Conservation (phyloP, 2,888 invertebrate species). For the Caenorhabditis virilis region DNA sequence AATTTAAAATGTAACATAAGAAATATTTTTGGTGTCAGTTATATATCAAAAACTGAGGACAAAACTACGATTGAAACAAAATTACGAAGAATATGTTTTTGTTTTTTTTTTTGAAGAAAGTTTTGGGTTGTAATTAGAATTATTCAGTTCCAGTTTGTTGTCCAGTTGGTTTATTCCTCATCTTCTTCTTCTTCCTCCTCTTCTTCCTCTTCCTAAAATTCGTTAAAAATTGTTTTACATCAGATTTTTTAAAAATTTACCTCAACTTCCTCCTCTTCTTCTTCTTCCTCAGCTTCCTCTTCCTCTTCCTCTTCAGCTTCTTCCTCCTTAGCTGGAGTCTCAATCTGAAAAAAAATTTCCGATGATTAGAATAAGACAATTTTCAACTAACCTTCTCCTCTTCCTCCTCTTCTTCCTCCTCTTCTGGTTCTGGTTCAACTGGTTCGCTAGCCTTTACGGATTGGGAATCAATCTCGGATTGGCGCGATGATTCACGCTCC, state of each 20-base stretch:
- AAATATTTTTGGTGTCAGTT: too few species aligned
- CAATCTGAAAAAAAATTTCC: constrained; percentile 16
- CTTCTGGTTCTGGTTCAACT: constrained; percentile 43
- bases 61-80: too few species aligned
- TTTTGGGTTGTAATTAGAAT: too few species aligned
- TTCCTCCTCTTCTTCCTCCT: constrained; percentile 46
- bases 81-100: too few species aligned
- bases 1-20: too few species aligned
- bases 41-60: too few species aligned
- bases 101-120: too few species aligned
- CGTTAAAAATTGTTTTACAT: constrained; percentile 14
- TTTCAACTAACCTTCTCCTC: constrained; percentile 43
- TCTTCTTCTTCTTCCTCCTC: constrained; percentile 3
- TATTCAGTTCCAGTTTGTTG: too few species aligned
- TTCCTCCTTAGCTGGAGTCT: constrained; percentile 43
- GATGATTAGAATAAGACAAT: constrained; percentile 31
- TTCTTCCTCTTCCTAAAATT: constrained; percentile 26
- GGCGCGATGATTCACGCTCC: constrained; percentile 57
- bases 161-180: background rate
- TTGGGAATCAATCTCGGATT: constrained; percentile 47
- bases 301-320: constrained; percentile 53
- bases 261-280: constrained; percentile 38
- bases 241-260: constrained; percentile 1
- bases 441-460: constrained; percentile 48
- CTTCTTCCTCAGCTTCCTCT: constrained; percentile 48